Evolutionary conservation across 2,797 vertebrate genomes (phyloP), one percentile per base, ranked within the genome.

Genomic region (Prunella strophiata): DNA sequence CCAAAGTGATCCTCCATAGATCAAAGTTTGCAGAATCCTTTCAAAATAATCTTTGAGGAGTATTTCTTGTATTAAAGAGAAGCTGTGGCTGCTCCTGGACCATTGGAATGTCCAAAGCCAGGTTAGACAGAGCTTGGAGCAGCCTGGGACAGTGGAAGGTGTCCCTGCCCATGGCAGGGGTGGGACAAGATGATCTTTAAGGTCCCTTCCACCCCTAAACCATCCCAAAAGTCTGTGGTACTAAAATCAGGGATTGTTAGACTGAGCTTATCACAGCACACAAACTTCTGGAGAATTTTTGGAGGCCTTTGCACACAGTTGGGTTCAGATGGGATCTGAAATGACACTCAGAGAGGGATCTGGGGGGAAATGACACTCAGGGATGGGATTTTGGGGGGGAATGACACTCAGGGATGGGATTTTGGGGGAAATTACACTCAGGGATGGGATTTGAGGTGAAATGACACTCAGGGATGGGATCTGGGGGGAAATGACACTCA

Each of bases 1-100:
- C 30, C 66, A 9, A 40, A 36, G 23, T 1, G 13, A 57, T 32
- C 12, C 1, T 23, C 0, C 0, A 15, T 2, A 23, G 17, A 34
- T 7, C 7, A 5, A 78, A 16, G 17, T 36, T 48, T 70, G 47
- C 43, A 82, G 55, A 23, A 13, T 19, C 4, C 21, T 73, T 61
- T 19, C 34, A 43, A 52, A 66, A 29, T 17, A 2, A 38, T 8
- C 43, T 55, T 58, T 65, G 20, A 8, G 25, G 25, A 11, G 15
- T 2, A 16, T 47, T 62, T 32, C 5, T 47, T 12, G 17, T 22
- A 2, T 29, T 38, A 16, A 70, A 76, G 23, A 29, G 36, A 4
- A 62, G 23, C 43, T 57, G 36, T 7, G 32, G 63, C 27, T 76
- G 43, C 23, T 2, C 27, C 63, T 42, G 68, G 8, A 61, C 9